phyloP scores from a whole-genome alignment of 2,888 invertebrate species.

The Nemoura dubitans region DNA sequence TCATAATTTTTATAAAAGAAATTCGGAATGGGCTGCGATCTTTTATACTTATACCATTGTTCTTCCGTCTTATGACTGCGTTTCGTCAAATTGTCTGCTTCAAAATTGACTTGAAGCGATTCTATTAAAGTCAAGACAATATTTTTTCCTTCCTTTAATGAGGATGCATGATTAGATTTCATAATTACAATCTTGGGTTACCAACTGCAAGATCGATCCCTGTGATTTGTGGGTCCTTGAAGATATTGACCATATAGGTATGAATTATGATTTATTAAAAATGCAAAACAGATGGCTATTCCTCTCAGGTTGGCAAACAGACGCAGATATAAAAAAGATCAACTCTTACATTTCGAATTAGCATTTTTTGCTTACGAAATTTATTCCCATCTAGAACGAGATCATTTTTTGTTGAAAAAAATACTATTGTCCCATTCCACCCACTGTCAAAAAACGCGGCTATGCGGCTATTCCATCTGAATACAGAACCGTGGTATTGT shows the following conservation, averaged over 20 bases:
- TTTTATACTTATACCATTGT: background rate
- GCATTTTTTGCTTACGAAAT: background rate
- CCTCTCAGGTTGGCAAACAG: background rate
- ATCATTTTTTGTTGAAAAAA: background rate
- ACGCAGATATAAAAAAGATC: background rate
- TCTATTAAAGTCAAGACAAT: background rate
- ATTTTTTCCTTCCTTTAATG: background rate
- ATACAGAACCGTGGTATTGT: background rate
- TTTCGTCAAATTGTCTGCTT: background rate
- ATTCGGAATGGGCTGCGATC: background rate
- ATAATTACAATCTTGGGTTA: too few relatives aligned
- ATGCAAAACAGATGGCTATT: background rate
- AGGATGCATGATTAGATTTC: background rate
- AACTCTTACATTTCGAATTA: background rate
- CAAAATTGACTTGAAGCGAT: background rate
- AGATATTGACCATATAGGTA: background rate
- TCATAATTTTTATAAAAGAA: background rate
- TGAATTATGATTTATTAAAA: constrained; percentile 3
- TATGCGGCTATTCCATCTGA: background rate
- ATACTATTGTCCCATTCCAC: background rate
- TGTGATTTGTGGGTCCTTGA: background rate
- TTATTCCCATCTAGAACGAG: background rate
- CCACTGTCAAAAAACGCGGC: background rate
- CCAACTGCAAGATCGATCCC: background rate
- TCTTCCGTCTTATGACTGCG: background rate